Evolutionary conservation across 2,113 vertebrate genomes (phyloP).

Genomic region (Muntiacus muntjak): DNA sequence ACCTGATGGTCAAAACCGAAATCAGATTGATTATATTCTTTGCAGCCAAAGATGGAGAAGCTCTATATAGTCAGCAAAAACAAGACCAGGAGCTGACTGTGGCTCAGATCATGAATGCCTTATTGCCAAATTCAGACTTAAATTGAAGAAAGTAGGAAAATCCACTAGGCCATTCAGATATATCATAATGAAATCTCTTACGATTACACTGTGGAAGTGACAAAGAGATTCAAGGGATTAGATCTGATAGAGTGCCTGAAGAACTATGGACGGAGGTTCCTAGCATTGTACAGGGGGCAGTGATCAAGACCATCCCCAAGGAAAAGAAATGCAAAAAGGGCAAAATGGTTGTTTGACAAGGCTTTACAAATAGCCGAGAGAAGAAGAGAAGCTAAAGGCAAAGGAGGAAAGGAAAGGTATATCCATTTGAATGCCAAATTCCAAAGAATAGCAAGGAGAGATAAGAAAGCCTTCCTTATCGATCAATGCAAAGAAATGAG

Average conservation of each 20-base stretch:
- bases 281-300: not conserved
- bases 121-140: not conserved
- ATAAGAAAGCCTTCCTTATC: not conserved
- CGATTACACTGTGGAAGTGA: not conserved
- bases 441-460: not conserved
- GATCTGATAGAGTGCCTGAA: not conserved
- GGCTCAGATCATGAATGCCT: not conserved
- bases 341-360: not conserved
- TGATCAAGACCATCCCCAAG: not conserved
- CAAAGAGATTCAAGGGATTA: not conserved
- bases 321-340: not conserved
- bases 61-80: not conserved
- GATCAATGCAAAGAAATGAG: not conserved
- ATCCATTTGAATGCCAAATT: not conserved
- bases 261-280: rapidly evolving
- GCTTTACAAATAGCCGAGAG: not conserved
- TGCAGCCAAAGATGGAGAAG: not conserved
- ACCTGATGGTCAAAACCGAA: not conserved
- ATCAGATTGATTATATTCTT: not conserved
- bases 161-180: not conserved
- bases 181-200: not conserved
- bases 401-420: not conserved
- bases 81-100: not conserved
- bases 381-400: not conserved
- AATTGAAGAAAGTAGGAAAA: not conserved